Evolutionary conservation across 2,888 invertebrate species (phyloP), one percentile per base, ranked within the genome.

Genomic region (Mycalesis mineus): DNA sequence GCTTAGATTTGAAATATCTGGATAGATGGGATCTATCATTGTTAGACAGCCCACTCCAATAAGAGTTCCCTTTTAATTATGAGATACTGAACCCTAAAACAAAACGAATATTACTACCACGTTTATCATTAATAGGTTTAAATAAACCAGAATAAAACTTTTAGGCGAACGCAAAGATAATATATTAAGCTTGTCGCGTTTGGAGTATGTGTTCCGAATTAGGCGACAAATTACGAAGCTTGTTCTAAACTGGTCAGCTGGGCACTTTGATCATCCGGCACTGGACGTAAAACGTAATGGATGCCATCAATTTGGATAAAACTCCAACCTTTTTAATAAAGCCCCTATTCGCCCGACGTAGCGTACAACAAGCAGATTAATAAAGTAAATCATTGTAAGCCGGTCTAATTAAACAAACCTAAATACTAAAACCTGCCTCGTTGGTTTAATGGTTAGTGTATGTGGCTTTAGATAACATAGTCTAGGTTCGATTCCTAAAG

Each of bases 311-410:
- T 64, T 64, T 49, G 52, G 62, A 62, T 64, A 64, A 62, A 58
- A 60, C 64, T 62, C 60, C 45, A 62, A 58, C 62, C 64, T 64
- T 64, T 64, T 64, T 62, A 64, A 64, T 64, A 64, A 62, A 62
- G 64, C 60, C 60, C 60, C 64, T 62, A 64, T 64, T 62, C 57
- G 62, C 60, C 55, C 60, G 57, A 55, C 62, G 60, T 53, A 57
- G 62, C 60, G 62, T 60, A 53, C 39, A 55, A 62, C 60, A 60
- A 57, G 57, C 48, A 62, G 62, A 65, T 65, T 65, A 64, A 64
- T 64, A 62, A 64, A 58, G 54, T 65, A 65, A 62, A 65, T 65
- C 65, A 64, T 60, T 63, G 63, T 65, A 60, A 65, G 59, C 65
- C 53, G 60, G 53, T 60, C 65, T 61, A 64, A 65, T 61, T 65